A percentile compares a stretch with the other conserved stretches of the same genome.
Conservation (phyloP, 2,888 invertebrate genomes). For the Apotomis turbidana region DNA sequence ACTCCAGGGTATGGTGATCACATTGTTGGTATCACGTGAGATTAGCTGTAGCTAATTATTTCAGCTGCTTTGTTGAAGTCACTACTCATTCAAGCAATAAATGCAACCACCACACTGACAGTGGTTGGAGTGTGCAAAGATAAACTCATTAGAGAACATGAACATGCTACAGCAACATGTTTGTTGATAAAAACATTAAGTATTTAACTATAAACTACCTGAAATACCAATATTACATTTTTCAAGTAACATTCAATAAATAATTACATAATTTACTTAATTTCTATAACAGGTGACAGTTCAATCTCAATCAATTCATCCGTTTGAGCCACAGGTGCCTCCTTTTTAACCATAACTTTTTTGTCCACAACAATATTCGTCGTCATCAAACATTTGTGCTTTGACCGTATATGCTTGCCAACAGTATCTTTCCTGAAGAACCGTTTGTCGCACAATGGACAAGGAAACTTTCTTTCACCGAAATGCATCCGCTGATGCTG, state of each 20-base stretch:
- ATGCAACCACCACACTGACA: too few species aligned
- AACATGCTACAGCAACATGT: too few species aligned
- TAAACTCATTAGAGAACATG: too few species aligned
- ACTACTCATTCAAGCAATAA: too few species aligned
- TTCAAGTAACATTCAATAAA: not conserved
- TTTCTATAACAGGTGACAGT: conserved; percentile 30
- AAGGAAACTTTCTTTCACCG: conserved; percentile 59
- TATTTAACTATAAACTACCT: not conserved
- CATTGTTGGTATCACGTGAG: too few species aligned
- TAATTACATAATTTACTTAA: conserved; percentile 21
- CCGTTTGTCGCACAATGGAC: conserved; percentile 60
- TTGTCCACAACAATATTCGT: conserved; percentile 39
- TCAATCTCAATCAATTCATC: conserved; percentile 40
- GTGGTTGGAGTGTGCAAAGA: too few species aligned
- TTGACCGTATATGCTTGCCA: conserved; percentile 50
- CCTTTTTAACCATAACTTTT: conserved; percentile 38
- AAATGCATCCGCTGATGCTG: conserved; percentile 63
- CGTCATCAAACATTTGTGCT: conserved; percentile 45
- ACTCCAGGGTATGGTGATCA: too few species aligned
- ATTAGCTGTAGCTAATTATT: too few species aligned
- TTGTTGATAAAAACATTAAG: too few species aligned
- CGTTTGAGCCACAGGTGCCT: conserved; percentile 12
- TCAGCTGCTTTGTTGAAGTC: too few species aligned
- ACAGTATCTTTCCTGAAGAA: conserved; percentile 57
- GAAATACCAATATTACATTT: not conserved